A percentile compares a stretch with the other conserved stretches of the same genome.
These are phyloP conservation scores for Setophaga coronata DNA, from an alignment of 2,113 vertebrate species.

Conservation along the genomic window DNA sequence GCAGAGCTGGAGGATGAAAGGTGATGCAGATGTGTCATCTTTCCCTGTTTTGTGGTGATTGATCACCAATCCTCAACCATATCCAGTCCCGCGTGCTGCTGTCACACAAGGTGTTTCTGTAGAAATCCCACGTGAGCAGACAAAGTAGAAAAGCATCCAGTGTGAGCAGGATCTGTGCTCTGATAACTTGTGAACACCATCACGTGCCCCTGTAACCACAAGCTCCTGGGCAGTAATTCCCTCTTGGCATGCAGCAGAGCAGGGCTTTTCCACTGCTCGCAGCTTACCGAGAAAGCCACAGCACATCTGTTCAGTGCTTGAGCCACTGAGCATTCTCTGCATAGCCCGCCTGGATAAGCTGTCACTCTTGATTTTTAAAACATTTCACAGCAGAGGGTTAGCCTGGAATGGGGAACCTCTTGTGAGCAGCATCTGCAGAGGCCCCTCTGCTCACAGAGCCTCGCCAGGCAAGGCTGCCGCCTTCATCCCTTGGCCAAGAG, in stretches of 20 bases:
- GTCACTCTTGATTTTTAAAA: conserved; percentile 57
- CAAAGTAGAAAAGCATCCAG: not conserved
- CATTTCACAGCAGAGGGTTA: conserved; percentile 16
- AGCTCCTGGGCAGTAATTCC: conserved; percentile 40
- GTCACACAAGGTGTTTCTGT: not conserved
- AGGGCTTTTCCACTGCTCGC: conserved; percentile 19
- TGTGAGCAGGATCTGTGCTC: not conserved
- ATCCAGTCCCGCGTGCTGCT: not conserved
- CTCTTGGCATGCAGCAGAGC: conserved; percentile 32
- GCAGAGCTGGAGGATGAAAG: not conserved
- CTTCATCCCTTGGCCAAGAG: not conserved
- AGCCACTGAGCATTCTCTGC: conserved; percentile 36
- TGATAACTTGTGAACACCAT: conserved; percentile 8
- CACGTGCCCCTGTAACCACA: not conserved
- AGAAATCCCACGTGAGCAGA: not conserved
- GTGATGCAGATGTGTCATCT: fast-evolving
- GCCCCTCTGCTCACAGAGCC: not conserved
- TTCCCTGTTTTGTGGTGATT: not conserved
- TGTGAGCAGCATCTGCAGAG: not conserved
- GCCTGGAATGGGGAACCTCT: not conserved
- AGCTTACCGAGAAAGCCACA: conserved; percentile 24
- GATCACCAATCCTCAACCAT: not conserved
- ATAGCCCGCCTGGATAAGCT: conserved; percentile 38
- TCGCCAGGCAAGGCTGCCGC: not conserved
- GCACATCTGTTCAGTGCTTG: conserved; percentile 29